Conservation (phyloP, 2,113 vertebrate species). For the Delphinapterus leucas region DNA sequence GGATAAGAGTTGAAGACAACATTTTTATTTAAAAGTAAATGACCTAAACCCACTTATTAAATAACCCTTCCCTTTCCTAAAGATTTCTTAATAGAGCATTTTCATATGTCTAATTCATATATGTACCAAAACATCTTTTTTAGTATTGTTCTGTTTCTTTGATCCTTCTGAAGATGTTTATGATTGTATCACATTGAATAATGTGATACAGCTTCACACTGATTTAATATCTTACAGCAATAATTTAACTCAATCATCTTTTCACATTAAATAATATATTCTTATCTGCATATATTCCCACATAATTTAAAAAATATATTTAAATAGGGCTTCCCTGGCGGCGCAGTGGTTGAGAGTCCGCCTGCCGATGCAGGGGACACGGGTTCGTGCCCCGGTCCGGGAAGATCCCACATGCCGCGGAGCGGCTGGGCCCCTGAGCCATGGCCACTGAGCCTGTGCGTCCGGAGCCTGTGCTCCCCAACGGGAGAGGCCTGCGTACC, state of each 20-base stretch:
- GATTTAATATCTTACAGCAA: not conserved
- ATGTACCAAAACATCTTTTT: not conserved
- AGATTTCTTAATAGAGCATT: not conserved
- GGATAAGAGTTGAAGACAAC: not conserved
- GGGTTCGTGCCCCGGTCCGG: no score
- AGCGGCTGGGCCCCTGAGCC: no score
- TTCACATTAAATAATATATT: not conserved
- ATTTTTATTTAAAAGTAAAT: slow-evolving; percentile 30
- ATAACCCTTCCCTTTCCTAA: not conserved
- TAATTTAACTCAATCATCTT: not conserved
- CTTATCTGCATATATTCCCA: not conserved
- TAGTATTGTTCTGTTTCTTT: not conserved
- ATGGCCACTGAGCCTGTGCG: no score
- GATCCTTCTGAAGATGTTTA: not conserved
- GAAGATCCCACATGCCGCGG: no score
- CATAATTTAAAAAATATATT: not conserved
- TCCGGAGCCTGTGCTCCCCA: no score
- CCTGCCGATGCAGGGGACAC: no score
- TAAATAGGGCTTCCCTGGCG: not conserved
- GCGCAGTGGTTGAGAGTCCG: no score
- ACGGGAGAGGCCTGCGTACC: accelerated
- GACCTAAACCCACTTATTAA: not conserved
- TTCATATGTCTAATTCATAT: not conserved
- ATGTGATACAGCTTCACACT: not conserved
- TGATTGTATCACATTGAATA: not conserved